Evolutionary conservation across 1,140 invertebrate species (phyloP), one percentile per base, ranked within the genome.

Genomic region (Lordiphosa stackelbergi): DNA sequence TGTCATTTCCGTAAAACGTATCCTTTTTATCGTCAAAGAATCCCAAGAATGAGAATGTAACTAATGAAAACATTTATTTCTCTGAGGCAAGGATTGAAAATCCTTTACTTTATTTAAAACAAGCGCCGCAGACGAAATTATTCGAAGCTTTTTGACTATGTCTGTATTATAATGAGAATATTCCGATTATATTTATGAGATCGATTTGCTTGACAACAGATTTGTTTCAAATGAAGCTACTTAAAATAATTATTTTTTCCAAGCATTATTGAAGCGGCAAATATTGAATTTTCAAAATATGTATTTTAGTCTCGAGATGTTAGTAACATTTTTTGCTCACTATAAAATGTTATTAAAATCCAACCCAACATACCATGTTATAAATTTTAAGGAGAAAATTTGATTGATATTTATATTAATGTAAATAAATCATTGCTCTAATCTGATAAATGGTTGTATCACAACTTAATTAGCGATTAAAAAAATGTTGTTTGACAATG

Each of bases 321-420:
- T 55, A 42, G 31, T 79, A 79, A 79, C 74, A 79, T 79, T 79
- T 79, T 79, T 60, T 78, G 74, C 74, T 78, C 74, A 78, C 74
- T 73, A 13, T 7, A 53, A 73, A 79, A 69, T 78, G 74, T 75
- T 74, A 74, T 55, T 56, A 35, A 54, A 41, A 54, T 43, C 54
- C 11, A 24, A 31, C 31, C 13, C 43, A 9, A 34, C 24, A 34
- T 9, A 11, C 12, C 11, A 9, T 28, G 24, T 34, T 31, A 46
- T 10, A 12, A 34, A 12, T 46, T 12, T 31, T 28, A 12, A 46
- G 7, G 13, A 9, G 5, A 34, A 13, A 7, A 46, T 46, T 46
- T 46, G 24, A 31, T 31, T 31, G 28, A 8, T 31, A 31, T 31
- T 8, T 31, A 31, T 8, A 46, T 46, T 19, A 28, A 28, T 11